phyloP scores from a whole-genome alignment of 2,797 vertebrate genomes.

The Trachurus trachurus region DNA sequence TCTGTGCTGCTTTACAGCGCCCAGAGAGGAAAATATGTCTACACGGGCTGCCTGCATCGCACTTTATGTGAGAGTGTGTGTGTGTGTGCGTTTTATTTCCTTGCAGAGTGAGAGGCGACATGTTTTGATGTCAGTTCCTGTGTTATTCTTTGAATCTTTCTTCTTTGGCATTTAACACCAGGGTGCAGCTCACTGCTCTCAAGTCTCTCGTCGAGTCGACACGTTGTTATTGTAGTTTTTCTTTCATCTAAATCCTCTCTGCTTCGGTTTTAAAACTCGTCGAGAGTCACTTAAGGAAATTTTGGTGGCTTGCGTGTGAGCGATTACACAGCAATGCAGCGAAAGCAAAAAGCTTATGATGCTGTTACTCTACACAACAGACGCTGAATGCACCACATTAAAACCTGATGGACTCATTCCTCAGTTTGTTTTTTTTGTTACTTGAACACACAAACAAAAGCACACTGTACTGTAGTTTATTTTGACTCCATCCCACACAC shows the following conservation, averaged over 20 bases:
- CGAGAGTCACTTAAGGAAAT: not conserved
- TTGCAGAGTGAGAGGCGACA: conserved; percentile 17
- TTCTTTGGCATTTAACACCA: no score
- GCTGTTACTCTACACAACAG: not conserved
- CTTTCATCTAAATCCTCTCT: not conserved
- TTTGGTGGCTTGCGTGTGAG: not conserved
- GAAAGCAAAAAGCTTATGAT: not conserved
- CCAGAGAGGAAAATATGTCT: conserved; percentile 28
- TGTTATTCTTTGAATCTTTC: conserved; percentile 42
- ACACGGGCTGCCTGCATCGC: not conserved
- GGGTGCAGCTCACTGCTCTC: not conserved
- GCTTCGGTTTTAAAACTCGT: not conserved
- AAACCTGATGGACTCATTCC: not conserved
- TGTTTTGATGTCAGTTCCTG: conserved; percentile 61
- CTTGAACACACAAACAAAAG: not conserved
- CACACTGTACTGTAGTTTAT: not conserved
- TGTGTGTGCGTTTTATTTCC: conserved; percentile 3
- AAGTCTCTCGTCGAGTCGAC: no score
- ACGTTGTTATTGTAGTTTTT: not conserved
- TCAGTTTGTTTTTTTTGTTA: no score
- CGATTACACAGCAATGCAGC: no score
- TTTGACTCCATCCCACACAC: not conserved
- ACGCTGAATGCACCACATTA: not conserved
- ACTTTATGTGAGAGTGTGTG: not conserved
- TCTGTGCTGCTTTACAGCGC: conserved; percentile 25